Percentiles rank a stretch among this genome's conserved stretches.
Conservation (phyloP, 2,888 invertebrate genomes). For the Diaperis boleti region DNA sequence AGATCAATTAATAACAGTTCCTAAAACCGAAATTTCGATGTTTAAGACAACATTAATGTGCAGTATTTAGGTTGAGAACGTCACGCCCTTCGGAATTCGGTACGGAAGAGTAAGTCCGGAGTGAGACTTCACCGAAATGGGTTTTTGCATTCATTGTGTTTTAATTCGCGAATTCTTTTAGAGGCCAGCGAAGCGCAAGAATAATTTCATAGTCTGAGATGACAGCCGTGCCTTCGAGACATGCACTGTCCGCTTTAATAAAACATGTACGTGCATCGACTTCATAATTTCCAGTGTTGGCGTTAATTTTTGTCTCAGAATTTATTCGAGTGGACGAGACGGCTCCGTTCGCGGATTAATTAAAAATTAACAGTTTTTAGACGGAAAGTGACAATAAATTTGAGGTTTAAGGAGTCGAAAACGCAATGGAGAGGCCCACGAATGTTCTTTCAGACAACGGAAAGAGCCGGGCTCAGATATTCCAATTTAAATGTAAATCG, state of each 20-base stretch:
- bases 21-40: no score
- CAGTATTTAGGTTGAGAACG: conserved; percentile 16
- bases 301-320: conserved; percentile 16
- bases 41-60: no score
- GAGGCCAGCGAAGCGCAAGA: conserved; percentile 55
- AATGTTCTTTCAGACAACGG: conserved; percentile 11
- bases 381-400: conserved; percentile 28
- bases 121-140: conserved; percentile 53
- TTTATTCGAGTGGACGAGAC: conserved; percentile 21
- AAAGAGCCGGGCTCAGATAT: conserved; percentile 23
- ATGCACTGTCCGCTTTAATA: conserved; percentile 58
- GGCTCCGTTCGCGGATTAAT: conserved; percentile 28
- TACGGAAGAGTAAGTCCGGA: conserved; percentile 50
- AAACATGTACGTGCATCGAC: conserved; percentile 56
- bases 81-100: conserved; percentile 42
- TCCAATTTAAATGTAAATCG: conserved; percentile 42
- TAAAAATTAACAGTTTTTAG: conserved; percentile 29
- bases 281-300: conserved; percentile 49
- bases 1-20: no score
- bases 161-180: conserved; percentile 57
- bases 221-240: conserved; percentile 57
- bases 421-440: conserved; percentile 6
- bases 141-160: conserved; percentile 57
- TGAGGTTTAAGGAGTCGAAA: background rate
- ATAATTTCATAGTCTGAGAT: conserved; percentile 59